Base-by-base conservation (phyloP, 2,888 invertebrate genomes). In the Ecliptopera silaceata region DNA sequence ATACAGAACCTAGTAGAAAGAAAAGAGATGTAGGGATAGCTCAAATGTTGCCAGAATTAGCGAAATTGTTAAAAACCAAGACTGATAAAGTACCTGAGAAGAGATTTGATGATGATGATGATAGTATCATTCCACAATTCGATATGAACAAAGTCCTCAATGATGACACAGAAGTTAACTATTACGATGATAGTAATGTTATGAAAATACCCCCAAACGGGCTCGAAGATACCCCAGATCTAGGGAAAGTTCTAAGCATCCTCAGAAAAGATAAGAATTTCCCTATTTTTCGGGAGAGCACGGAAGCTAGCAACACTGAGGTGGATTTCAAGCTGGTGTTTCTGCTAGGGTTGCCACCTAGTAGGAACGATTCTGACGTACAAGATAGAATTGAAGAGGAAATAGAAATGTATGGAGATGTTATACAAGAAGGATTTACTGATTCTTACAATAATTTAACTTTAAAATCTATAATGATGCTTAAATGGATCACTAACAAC, bases 401-500 rank as follows among this genome's bases (percentile, higher is more conserved):
- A 77, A 93, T 93, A 17, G 88, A 92, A 1, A 89, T 88, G 49
- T 94, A 94, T 73, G 94, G 94, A 15, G 97, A 97, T 79, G 92
- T 97, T 10, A 94, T 97, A 48, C 96, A 97, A 82, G 97, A 97
- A 76, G 94, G 93, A 39, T 97, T 97, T 76, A 80, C 95, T 34
- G 97, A 97, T 79, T 94, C 96, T 0, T 97, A 97, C 76, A 96
- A 97, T 79, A 97, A 97, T 92, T 90, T 97, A 64, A 97, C 97
- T 0, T 75, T 97, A 20, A 97, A 97, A 78, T 95, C 96, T 42
- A 94, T 96, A 10, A 95, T 96, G 94, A 94, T 97, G 92, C 79
- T 97, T 55, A 97, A 97, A 77, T 95, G 96, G 95, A 94, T 95
- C 17, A 94, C 92, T 4, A 92, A 92, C 34, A 93, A 94, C 69